Base-by-base conservation (phyloP, 2,797 vertebrate species). In the Carduelis carduelis region DNA sequence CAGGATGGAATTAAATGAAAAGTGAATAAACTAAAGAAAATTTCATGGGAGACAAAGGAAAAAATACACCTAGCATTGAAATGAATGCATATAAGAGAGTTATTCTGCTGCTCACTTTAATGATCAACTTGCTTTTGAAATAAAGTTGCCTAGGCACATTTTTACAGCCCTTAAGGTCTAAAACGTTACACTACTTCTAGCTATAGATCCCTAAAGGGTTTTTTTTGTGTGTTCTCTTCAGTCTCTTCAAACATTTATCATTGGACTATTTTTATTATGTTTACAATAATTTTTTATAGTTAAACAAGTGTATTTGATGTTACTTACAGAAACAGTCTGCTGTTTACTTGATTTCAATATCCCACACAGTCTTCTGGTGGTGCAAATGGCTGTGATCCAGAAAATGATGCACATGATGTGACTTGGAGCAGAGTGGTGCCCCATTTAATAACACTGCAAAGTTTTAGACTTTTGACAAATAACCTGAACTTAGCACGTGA, bases 371-470 rank as follows among this genome's bases (percentile, higher is more conserved):
- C 47, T 80, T 95, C 34, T 71, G 9, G 14, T 85, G 34, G 24
- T 32, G 28, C 59, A 89, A 93, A 75, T 26, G 19, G 12, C 79
- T 66, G 21, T 6, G 4, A 77, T 32, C 34, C 23, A 70, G 76
- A 56, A 81, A 72, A 68, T 0, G 0, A 28, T n/a, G 27, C 5
- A 1, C 44, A 8, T n/a, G 16, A 39, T 70, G 11, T 8, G 14
- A 49, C 16, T 1, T 68, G 46, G 39, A 50, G 28, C 0, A 1
- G 23, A 65, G n/a, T 35, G 20, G 50, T 21, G n/a, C 4, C 14
- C 19, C 14, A 6, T 80, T 89, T 85, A 50, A 35, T 2, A 2
- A n/a, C 24, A 26, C 15, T 34, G 14, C 1, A 0, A 72, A 76
- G 5, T 39, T 76, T 21, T 53, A 72, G 24, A 27, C 14, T 35